phyloP scores from a whole-genome alignment of 2,888 invertebrate genomes.

The Anthophora plumipes region DNA sequence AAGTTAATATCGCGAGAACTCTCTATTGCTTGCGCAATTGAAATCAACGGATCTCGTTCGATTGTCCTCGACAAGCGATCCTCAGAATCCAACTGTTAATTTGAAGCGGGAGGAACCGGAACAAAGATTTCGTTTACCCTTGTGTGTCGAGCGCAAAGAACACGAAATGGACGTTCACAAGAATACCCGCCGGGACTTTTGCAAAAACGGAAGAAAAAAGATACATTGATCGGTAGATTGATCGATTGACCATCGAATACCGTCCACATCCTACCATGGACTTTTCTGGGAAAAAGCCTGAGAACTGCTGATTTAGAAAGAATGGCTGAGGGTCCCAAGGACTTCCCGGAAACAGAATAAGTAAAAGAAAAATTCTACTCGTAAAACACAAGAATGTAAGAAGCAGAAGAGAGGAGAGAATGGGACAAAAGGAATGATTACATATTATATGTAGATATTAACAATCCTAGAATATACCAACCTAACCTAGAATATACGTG shows the following conservation, averaged over 20 bases:
- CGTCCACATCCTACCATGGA: background rate
- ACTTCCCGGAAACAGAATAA: slow-evolving; percentile 17
- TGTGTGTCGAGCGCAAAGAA: background rate
- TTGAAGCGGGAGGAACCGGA: background rate
- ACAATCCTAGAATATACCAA: too few relatives aligned
- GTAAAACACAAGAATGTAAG: slow-evolving; percentile 45
- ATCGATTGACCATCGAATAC: slow-evolving; percentile 41
- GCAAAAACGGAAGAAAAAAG: background rate
- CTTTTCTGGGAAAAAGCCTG: slow-evolving; percentile 9
- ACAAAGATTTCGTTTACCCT: background rate
- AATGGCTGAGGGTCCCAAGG: slow-evolving; percentile 42
- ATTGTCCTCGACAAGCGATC: background rate
- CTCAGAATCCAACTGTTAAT: background rate
- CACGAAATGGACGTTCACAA: background rate
- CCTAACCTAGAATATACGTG: too few relatives aligned
- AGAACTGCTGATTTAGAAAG: slow-evolving; percentile 54
- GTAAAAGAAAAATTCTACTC: slow-evolving; percentile 51
- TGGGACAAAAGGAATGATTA: slow-evolving; percentile 40
- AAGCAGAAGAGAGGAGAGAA: background rate
- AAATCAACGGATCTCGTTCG: background rate
- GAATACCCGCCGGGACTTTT: slow-evolving; percentile 15
- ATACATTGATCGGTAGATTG: slow-evolving; percentile 38
- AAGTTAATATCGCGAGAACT: background rate
- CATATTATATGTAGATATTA: slow-evolving; percentile 42
- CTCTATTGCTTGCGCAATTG: background rate